A percentile compares a stretch with the other conserved stretches of the same genome.
phyloP scores from a whole-genome alignment of 2,888 invertebrate genomes.

The Mechanitis messenoides region DNA sequence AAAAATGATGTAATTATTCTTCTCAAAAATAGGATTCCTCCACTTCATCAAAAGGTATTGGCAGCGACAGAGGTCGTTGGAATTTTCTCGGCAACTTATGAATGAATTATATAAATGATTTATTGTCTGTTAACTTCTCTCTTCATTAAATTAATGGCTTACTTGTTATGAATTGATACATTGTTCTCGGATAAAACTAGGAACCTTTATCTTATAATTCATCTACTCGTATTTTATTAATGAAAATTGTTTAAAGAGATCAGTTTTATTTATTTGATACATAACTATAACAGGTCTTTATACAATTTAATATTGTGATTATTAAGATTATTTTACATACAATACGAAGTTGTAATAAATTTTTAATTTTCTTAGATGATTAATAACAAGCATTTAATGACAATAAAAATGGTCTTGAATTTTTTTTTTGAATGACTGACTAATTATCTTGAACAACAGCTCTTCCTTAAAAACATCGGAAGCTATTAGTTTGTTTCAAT shows the following conservation, averaged over 20 bases:
- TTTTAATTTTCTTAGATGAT: too few species aligned
- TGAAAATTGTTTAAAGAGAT: too few species aligned
- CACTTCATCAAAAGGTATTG: constrained; percentile 15
- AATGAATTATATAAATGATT: constrained; percentile 25
- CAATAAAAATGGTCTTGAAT: neutral
- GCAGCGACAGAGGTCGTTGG: constrained; percentile 19
- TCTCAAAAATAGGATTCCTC: neutral
- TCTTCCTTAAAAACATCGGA: constrained; percentile 21
- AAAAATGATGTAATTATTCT: neutral
- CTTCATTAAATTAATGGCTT: constrained; percentile 7
- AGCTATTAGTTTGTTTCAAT: constrained; percentile 27
- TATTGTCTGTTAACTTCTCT: constrained; percentile 22
- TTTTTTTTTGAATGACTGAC: constrained; percentile 5
- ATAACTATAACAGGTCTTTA: too few species aligned
- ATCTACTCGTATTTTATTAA: too few species aligned
- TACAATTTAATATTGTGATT: too few species aligned
- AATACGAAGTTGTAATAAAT: too few species aligned
- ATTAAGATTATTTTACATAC: too few species aligned
- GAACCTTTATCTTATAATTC: too few species aligned
- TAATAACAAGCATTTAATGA: too few species aligned
- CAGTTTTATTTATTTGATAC: too few species aligned
- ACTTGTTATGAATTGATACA: constrained; percentile 5
- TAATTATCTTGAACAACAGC: constrained; percentile 19
- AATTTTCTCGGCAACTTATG: constrained; percentile 17
- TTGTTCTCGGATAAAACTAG: too few species aligned